A percentile compares a stretch with the other conserved stretches of the same genome.
phyloP scores from a whole-genome alignment of 2,888 invertebrate species.

The Norana najaformis region DNA sequence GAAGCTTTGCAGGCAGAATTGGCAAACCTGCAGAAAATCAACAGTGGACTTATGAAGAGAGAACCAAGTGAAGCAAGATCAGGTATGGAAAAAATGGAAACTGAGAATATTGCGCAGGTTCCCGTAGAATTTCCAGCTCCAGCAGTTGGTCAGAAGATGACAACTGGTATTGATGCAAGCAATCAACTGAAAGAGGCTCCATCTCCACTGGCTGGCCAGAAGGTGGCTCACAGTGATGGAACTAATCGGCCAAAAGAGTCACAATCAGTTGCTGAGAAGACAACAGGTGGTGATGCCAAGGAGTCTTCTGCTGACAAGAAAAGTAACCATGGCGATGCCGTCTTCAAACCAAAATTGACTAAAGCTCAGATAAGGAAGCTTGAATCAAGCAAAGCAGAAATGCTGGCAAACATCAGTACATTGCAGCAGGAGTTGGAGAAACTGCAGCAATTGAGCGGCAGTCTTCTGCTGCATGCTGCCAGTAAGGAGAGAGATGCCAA shows the following conservation, averaged over 20 bases:
- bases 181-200: background rate
- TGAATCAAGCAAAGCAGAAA: background rate
- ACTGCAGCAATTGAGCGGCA: background rate
- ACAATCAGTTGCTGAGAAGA: background rate
- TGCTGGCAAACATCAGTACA: background rate
- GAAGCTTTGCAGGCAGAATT: conserved; percentile 5
- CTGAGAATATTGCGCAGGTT: background rate
- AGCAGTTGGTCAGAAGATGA: background rate
- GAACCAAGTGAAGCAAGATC: background rate
- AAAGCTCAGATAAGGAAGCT: background rate
- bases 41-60: background rate
- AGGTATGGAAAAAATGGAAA: background rate
- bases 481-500: background rate
- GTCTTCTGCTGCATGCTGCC: background rate
- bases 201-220: background rate
- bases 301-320: background rate
- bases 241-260: background rate
- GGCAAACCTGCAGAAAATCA: conserved; percentile 15
- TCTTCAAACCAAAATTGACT: background rate
- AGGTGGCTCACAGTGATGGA: background rate
- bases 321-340: background rate
- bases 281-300: background rate
- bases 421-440: conserved; percentile 15
- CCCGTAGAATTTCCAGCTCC: background rate
- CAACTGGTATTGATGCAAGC: background rate